These are phyloP conservation scores for Rachycentron canadum DNA, from an alignment of 2,797 vertebrate genomes.

Conservation along the genomic window DNA sequence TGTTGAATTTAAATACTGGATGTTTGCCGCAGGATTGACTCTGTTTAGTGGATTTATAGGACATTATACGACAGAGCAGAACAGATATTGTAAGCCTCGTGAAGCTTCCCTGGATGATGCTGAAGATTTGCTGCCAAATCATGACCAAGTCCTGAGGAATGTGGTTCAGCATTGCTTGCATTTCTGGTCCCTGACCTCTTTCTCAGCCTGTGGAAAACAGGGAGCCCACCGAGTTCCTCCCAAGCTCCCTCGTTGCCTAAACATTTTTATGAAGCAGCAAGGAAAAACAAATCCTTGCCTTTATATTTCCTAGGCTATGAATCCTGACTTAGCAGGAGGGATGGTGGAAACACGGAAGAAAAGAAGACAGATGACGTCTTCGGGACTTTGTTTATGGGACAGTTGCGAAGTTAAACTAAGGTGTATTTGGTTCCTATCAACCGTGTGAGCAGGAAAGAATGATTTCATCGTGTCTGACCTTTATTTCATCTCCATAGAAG, in stretches of 20 bases:
- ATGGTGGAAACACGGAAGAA: not conserved
- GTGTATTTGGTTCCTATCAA: constrained; percentile 32
- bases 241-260: constrained; percentile 28
- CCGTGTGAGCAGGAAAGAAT: constrained; percentile 45
- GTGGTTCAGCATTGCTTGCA: constrained; percentile 69
- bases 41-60: not conserved
- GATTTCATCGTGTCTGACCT: constrained; percentile 84
- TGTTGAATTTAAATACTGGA: not conserved
- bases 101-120: constrained; percentile 58
- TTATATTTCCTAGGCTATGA: not conserved
- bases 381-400: constrained; percentile 26
- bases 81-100: constrained; percentile 15
- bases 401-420: not conserved
- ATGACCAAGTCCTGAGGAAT: constrained; percentile 75
- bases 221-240: constrained; percentile 51
- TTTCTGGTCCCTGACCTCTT: constrained; percentile 75
- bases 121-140: constrained; percentile 60
- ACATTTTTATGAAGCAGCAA: constrained; percentile 50
- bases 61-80: not conserved
- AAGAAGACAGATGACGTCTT: constrained; percentile 13
- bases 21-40: not conserved
- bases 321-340: constrained; percentile 1
- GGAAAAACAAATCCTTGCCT: constrained; percentile 28
- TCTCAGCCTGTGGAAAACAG: constrained; percentile 66
- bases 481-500: constrained; percentile 93